These are phyloP conservation scores for Epirrhoe tristata DNA, from an alignment of 2,888 invertebrate genomes.

Conservation along the genomic window DNA sequence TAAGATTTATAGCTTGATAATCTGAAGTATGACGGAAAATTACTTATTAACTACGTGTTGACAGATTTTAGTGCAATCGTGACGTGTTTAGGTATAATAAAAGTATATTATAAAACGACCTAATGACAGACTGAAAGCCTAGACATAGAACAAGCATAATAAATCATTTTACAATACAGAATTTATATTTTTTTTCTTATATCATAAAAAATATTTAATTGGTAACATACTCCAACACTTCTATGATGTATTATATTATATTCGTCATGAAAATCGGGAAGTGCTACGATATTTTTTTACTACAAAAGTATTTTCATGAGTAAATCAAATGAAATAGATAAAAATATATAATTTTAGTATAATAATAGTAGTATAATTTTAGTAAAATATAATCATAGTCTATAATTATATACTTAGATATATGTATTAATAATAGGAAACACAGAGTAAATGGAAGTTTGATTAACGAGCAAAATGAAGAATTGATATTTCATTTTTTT, in stretches of 20 bases:
- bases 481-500: background rate
- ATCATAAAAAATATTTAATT: background rate
- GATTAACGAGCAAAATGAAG: background rate
- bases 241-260: too few species aligned
- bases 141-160: constrained; percentile 4
- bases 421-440: background rate
- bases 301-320: too few species aligned
- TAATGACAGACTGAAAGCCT: constrained; percentile 14
- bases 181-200: background rate
- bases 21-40: constrained; percentile 25
- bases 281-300: too few species aligned
- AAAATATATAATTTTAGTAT: too few species aligned
- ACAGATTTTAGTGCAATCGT: constrained; percentile 21
- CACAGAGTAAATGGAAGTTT: background rate
- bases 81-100: constrained; percentile 18
- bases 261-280: too few species aligned
- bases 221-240: too few species aligned
- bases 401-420: too few species aligned
- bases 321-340: too few species aligned
- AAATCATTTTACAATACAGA: constrained; percentile 5
- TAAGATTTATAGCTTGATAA: constrained; percentile 21
- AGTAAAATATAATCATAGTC: too few species aligned
- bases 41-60: constrained; percentile 31
- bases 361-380: too few species aligned
- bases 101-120: constrained; percentile 2